Percentiles rank a stretch among this genome's conserved stretches.
Conservation (phyloP, 1,140 invertebrate species). For the Ridgeia piscesae region DNA sequence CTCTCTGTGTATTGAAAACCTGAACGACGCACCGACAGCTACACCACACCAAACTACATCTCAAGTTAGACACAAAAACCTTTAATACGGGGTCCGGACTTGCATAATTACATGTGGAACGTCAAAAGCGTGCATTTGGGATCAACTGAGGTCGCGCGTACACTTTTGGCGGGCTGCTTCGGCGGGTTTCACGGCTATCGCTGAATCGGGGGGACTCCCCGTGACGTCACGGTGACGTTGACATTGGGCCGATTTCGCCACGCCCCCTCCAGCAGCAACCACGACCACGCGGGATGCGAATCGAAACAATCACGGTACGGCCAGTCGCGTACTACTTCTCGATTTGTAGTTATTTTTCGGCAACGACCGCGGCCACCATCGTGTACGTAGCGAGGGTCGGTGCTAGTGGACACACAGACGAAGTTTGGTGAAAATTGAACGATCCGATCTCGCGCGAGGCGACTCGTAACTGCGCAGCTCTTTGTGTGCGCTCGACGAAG, state of each 20-base stretch:
- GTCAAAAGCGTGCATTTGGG: not conserved
- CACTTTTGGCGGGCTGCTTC: not conserved
- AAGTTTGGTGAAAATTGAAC: not conserved
- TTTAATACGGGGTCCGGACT: not conserved
- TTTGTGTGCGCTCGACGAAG: not conserved
- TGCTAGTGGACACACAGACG: not conserved
- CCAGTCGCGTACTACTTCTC: not conserved
- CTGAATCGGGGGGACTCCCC: not conserved
- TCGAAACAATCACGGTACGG: not conserved
- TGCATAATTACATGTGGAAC: not conserved
- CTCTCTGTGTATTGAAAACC: not conserved
- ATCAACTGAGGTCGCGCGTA: not conserved
- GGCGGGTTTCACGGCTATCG: not conserved
- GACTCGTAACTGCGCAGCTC: not conserved
- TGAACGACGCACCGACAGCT: not conserved
- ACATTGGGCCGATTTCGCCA: not conserved
- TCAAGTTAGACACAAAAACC: not conserved
- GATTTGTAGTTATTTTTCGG: not conserved
- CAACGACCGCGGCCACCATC: not conserved
- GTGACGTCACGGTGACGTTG: slow-evolving; percentile 3
- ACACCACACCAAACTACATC: not conserved
- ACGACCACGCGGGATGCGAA: not conserved
- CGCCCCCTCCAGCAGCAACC: slow-evolving; percentile 1
- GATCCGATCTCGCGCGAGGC: not conserved
- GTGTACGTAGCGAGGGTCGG: not conserved